Evolutionary conservation across 1,140 invertebrate species (phyloP), one percentile per base, ranked within the genome.

Genomic region (Drosophila sechellia): DNA sequence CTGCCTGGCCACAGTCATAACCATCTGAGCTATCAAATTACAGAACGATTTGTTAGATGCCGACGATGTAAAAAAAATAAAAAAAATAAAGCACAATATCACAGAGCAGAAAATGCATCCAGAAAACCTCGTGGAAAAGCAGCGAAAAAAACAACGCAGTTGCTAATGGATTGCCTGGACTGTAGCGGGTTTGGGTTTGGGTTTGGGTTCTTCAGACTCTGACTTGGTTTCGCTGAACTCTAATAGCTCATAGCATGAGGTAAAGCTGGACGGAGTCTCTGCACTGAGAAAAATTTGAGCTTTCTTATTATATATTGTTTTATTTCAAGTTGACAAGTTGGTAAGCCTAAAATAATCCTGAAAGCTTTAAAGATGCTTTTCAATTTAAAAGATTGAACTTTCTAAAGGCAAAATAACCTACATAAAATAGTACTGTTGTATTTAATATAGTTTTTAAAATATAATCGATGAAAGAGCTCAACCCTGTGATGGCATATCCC

Each of bases 31-130:
- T 89, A 89, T 89, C 84, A 89, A 89, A 89, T 89, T 89, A 89
- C 84, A 89, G 84, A 89, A 89, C 84, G 84, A 89, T 89, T 89
- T 89, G 84, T 89, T 89, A 89, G 84, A 84, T 89, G 84, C 84
- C 84, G 84, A 68, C 77, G 64, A 77, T 89, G 79, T 68, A 81
- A 57, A 66, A 66, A 53, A 39, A 59, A n/a, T n/a, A 53, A 37
- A 34, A 2, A 37, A 64, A 43, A 42, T 5, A 43, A 34, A 1
- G 22, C 2, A 34, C 48, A 43, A 52, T 11, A 53, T 66, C 37
- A 65, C 15, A 50, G 64, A 42, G 35, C 43, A 42, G 50, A 42
- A 52, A 74, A 54, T 34, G 55, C 50, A 68, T 43, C 34, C 6
- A 55, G 63, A 45, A 69, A 69, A 31, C 49, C 66, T 37, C 35